Evolutionary conservation across 2,113 vertebrate species (phyloP), one percentile per base, ranked within the genome.

Genomic region (Grammomys dolichurus): DNA sequence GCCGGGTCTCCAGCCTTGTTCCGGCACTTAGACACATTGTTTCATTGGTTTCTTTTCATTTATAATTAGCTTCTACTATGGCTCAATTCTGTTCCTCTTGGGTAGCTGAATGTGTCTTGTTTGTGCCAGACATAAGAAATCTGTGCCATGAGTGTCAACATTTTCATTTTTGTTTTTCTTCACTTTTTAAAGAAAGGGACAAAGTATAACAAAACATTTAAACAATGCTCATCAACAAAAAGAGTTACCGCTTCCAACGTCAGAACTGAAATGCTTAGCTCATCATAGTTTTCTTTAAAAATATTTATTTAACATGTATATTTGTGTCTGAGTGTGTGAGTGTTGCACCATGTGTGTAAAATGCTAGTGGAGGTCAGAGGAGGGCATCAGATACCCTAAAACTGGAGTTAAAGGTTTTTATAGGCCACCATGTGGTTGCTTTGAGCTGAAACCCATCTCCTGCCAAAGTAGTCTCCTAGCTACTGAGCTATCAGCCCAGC

Each of bases 211-310:
- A 69, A 73, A 93, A 90, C 13, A 77, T 40, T 87, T 76, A 96
- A 96, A 85, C 90, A 80, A 92, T 80, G 67, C 19, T 90, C 51
- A 93, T 77, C 33, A 67, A 89, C 72, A 84, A 89, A 93, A 46
- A 24, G 63, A 78, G 43, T 73, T 9, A 73, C 31, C 60, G 19
- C 63, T 33, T 4, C 14, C n/a, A 67, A 81, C 54, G 94, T 82
- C 46, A 40, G 48, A 95, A 67, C 72, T 8, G 11, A 70, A 95
- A 73, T 28, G 91, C 28, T 91, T 87, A 36, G 12, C 43, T 87
- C 46, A 67, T 16, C 75, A 36, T 31, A 92, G 85, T 88, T 93
- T n/a, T 58, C 17, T 36, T n/a, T n/a, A 56, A 20, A 67, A 16
- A 28, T 33, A 54, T 80, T 80, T 56, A 36, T 54, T 22, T 56